phyloP scores from a whole-genome alignment of 2,888 invertebrate species.

The Acanthococcus lagerstroemiae region DNA sequence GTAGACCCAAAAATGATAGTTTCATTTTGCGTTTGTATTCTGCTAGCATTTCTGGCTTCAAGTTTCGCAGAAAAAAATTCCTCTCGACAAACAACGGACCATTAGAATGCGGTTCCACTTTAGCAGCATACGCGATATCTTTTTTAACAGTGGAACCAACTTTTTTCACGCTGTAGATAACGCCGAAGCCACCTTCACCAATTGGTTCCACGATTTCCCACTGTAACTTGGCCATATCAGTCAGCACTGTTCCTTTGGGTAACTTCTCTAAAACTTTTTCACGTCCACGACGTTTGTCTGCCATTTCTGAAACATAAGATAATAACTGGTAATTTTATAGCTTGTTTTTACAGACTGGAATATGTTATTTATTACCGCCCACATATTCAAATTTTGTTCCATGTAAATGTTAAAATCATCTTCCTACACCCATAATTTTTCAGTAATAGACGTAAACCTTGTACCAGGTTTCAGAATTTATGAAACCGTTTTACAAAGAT shows the following conservation, averaged over 20 bases:
- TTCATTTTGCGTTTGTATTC: conserved; percentile 58
- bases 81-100: conserved; percentile 91
- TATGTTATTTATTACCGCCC: no score
- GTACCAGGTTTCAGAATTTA: no score
- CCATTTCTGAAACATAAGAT: conserved; percentile 2
- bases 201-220: conserved; percentile 83
- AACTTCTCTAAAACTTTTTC: conserved; percentile 52
- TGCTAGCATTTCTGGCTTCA: conserved; percentile 52
- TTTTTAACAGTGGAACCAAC: conserved; percentile 36
- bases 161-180: conserved; percentile 75
- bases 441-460: no score
- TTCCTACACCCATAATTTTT: no score
- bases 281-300: conserved; percentile 15
- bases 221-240: conserved; percentile 62
- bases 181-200: conserved; percentile 87
- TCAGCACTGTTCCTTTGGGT: conserved; percentile 63
- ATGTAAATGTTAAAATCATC: no score
- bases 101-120: conserved; percentile 74
- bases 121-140: conserved; percentile 14
- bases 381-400: no score
- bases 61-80: conserved; percentile 75
- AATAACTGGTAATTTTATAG: no score
- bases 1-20: conserved; percentile 69
- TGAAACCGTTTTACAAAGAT: no score
- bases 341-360: no score